phyloP scores from a whole-genome alignment of 2,888 invertebrate species.

The Epinotia nisella region DNA sequence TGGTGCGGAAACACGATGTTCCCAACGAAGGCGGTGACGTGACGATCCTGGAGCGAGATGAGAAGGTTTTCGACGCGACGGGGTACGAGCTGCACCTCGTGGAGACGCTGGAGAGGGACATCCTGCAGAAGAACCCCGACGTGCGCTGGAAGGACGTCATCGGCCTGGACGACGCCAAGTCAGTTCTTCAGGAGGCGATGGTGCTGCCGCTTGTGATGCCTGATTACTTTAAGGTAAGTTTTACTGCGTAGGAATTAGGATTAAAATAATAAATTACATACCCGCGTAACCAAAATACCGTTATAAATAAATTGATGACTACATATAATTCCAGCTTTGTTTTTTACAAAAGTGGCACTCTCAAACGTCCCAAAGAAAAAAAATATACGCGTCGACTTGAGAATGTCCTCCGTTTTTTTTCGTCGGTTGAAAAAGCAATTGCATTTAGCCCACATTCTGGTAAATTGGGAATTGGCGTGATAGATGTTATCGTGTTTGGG shows the following conservation, averaged over 20 bases:
- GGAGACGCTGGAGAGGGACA: constrained; percentile 93
- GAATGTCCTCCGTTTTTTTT: no score
- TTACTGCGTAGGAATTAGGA: neutral
- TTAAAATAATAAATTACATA: no score
- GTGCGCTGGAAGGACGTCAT: constrained; percentile 93
- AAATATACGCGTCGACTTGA: no score
- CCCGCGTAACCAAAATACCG: neutral
- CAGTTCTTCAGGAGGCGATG: constrained; percentile 93
- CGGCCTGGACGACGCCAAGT: constrained; percentile 89
- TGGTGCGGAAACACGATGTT: constrained; percentile 65
- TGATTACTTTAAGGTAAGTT: constrained; percentile 91
- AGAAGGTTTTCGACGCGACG: constrained; percentile 86
- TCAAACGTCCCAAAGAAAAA: constrained; percentile 46
- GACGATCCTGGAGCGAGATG: constrained; percentile 72
- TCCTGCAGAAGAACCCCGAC: constrained; percentile 91
- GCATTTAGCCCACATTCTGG: constrained; percentile 52
- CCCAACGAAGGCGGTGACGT: constrained; percentile 70
- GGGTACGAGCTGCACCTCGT: constrained; percentile 91
- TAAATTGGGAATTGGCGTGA: constrained; percentile 72
- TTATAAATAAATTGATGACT: neutral
- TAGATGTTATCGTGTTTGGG: constrained; percentile 53
- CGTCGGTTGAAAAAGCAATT: no score
- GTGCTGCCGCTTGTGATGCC: constrained; percentile 94
- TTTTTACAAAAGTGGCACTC: constrained; percentile 6
- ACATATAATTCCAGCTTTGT: neutral